Conservation (phyloP, 2,888 invertebrate genomes). For the Agrotis segetum region DNA sequence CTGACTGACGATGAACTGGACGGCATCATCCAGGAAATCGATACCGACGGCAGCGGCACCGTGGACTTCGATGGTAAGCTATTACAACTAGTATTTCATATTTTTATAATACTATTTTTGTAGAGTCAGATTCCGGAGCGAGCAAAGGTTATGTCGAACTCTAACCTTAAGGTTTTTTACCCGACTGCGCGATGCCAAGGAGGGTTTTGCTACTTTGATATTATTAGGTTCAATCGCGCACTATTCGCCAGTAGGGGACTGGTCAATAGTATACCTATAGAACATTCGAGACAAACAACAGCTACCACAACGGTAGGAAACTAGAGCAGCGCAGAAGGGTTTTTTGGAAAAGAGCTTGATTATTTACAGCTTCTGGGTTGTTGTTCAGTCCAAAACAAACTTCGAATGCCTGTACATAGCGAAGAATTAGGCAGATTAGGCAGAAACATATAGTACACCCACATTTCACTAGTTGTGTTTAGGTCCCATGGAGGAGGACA, state of each 20-base stretch:
- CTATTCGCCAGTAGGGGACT: no score
- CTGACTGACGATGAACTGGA: constrained; percentile 98
- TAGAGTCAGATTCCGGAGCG: no score
- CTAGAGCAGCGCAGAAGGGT: neutral
- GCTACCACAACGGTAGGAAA: neutral
- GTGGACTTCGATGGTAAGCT: constrained; percentile 98
- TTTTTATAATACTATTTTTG: no score
- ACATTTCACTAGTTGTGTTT: no score
- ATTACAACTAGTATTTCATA: neutral
- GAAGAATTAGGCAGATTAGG: no score
- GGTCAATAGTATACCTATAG: neutral
- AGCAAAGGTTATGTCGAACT: no score
- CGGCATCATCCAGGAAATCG: constrained; percentile 99
- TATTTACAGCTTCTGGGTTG: neutral
- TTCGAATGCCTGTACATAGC: neutral
- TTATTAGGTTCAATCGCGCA: no score
- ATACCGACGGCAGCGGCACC: constrained; percentile 99
- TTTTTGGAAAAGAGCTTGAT: neutral
- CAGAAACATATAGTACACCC: no score
- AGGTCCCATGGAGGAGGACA: no score
- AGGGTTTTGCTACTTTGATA: no score
- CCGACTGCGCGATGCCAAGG: no score
- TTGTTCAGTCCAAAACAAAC: neutral
- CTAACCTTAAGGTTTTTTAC: no score
- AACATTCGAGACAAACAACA: neutral